phyloP scores from a whole-genome alignment of 2,888 invertebrate species.

The Agriotes lineatus region DNA sequence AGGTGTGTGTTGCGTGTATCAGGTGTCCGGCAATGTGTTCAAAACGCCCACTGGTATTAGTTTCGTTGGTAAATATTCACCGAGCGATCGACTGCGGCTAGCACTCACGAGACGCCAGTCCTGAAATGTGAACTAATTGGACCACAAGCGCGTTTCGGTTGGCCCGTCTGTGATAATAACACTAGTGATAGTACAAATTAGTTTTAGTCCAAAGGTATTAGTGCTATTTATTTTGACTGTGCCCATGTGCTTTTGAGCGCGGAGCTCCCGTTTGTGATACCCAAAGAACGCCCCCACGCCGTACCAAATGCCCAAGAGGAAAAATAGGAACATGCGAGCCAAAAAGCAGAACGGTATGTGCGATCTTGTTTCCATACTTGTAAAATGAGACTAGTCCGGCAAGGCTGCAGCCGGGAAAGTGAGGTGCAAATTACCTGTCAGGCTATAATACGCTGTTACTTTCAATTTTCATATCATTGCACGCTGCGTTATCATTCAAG shows the following conservation, averaged over 20 bases:
- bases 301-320: conserved; percentile 52
- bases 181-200: conserved; percentile 33
- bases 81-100: conserved; percentile 49
- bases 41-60: conserved; percentile 49
- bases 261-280: conserved; percentile 13
- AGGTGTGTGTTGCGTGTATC: conserved; percentile 35
- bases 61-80: conserved; percentile 47
- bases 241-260: neutral
- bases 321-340: conserved; percentile 56
- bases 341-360: conserved; percentile 60
- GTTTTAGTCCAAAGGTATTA: conserved; percentile 8
- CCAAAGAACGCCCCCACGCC: neutral
- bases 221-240: conserved; percentile 15
- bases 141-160: conserved; percentile 10
- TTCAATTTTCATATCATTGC: conserved; percentile 9
- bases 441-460: conserved; percentile 5
- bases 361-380: conserved; percentile 2
- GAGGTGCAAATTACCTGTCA: conserved; percentile 13
- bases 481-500: neutral
- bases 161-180: conserved; percentile 30
- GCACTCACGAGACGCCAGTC: neutral
- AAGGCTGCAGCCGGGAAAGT: conserved; percentile 9
- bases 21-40: conserved; percentile 52
- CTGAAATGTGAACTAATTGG: conserved; percentile 30
- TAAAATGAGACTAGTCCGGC: conserved; percentile 9